Percentiles rank a stretch among this genome's conserved stretches.
phyloP scores from a whole-genome alignment of 2,888 invertebrate genomes.

The Zaprionus obscuricornis region DNA sequence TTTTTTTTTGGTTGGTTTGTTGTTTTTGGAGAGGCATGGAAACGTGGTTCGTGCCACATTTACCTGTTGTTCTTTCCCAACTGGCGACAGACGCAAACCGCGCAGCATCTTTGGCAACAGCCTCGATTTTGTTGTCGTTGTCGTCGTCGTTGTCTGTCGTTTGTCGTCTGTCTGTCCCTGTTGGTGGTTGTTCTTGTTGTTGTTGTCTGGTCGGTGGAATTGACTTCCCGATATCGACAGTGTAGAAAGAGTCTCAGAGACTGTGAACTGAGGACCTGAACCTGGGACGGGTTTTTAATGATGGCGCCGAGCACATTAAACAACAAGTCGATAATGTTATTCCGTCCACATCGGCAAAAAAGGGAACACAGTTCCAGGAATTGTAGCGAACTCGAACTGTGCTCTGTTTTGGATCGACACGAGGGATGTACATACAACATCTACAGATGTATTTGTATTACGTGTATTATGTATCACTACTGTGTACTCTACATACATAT shows the following conservation, averaged over 20 bases:
- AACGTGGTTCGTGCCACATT: constrained; percentile 51
- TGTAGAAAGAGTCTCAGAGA: constrained; percentile 23
- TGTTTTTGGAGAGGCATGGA: constrained; percentile 34
- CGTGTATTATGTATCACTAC: too few species aligned
- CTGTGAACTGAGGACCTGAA: too few species aligned
- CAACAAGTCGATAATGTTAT: constrained; percentile 72
- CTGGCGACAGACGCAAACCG: constrained; percentile 24
- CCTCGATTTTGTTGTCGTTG: too few species aligned
- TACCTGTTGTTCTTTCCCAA: constrained; percentile 39
- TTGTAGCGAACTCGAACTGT: constrained; percentile 52
- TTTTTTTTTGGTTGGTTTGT: too few species aligned
- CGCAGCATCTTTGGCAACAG: constrained; percentile 4
- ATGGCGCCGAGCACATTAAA: constrained; percentile 74
- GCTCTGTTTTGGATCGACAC: constrained; percentile 14
- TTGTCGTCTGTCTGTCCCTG: constrained; percentile 34
- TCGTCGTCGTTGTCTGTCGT: constrained; percentile 28
- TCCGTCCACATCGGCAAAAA: constrained; percentile 61
- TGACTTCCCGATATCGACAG: constrained; percentile 41
- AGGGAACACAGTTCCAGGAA: constrained; percentile 65
- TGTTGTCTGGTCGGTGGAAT: constrained; percentile 44
- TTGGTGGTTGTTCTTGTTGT: too few species aligned
- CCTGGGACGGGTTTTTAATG: constrained; percentile 69
- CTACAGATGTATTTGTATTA: too few species aligned
- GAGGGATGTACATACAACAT: too few species aligned
- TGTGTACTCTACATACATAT: neutral